phyloP scores from a whole-genome alignment of 2,888 invertebrate species.

The Rhopalosiphum nymphaeae region DNA sequence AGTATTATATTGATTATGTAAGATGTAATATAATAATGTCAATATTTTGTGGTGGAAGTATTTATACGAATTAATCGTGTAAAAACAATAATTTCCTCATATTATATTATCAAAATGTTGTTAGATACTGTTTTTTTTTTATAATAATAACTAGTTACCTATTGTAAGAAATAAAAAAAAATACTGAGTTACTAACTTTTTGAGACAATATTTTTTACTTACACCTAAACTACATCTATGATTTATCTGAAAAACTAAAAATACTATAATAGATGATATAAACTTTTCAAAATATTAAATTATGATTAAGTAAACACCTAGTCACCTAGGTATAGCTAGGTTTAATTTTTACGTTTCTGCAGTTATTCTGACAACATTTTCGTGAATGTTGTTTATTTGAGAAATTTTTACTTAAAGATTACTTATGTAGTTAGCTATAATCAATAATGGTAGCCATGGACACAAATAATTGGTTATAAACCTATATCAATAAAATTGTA shows the following conservation, averaged over 20 bases:
- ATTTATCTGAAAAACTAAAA: background rate
- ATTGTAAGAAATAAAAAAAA: background rate
- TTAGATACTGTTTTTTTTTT: background rate
- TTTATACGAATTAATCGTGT: background rate
- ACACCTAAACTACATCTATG: background rate
- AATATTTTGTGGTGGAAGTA: background rate
- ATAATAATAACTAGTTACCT: background rate
- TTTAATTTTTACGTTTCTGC: background rate
- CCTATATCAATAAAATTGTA: background rate
- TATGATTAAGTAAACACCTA: background rate
- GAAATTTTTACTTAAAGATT: background rate
- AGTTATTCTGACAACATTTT: background rate
- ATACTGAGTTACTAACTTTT: background rate
- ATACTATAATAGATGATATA: background rate
- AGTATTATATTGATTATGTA: background rate
- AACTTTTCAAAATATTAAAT: background rate
- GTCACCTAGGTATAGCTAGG: background rate
- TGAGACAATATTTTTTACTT: background rate
- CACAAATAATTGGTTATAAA: background rate
- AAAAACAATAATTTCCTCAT: background rate
- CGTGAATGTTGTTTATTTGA: too few relatives aligned
- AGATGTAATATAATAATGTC: background rate
- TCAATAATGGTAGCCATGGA: background rate
- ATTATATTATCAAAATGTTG: background rate
- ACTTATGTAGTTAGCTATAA: background rate